These are phyloP conservation scores for Stenoptilia bipunctidactyla DNA, from an alignment of 2,888 invertebrate genomes.

Conservation along the genomic window DNA sequence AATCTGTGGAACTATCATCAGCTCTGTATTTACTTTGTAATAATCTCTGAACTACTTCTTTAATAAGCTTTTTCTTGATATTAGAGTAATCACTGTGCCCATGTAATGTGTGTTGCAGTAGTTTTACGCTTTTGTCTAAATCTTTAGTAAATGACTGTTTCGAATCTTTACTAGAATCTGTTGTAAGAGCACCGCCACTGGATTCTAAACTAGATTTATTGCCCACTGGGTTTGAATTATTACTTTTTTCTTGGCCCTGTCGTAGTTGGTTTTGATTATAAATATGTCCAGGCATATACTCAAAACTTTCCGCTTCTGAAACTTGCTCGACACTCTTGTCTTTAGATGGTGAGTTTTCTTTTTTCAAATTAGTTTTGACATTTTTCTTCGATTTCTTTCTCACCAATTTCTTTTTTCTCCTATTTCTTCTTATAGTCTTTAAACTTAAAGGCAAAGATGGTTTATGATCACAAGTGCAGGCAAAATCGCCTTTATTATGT, in stretches of 20 bases:
- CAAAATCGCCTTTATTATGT: not conserved
- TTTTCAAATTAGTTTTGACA: slow-evolving; percentile 18
- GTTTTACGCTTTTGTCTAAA: slow-evolving; percentile 72
- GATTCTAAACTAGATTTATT: slow-evolving; percentile 62
- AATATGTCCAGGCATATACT: slow-evolving; percentile 72
- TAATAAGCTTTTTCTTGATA: slow-evolving; percentile 74
- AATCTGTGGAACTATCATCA: slow-evolving; percentile 63
- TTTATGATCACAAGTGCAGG: not conserved
- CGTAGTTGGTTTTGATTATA: slow-evolving; percentile 64
- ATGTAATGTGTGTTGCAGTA: slow-evolving; percentile 71
- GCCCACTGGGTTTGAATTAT: slow-evolving; percentile 24
- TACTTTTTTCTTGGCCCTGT: slow-evolving; percentile 22
- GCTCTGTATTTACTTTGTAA: slow-evolving; percentile 71
- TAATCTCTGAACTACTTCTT: slow-evolving; percentile 74
- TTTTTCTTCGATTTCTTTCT: slow-evolving; percentile 28
- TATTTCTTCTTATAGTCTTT: slow-evolving; percentile 39
- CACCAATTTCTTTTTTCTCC: slow-evolving; percentile 29
- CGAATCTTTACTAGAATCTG: slow-evolving; percentile 52
- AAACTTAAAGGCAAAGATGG: slow-evolving; percentile 35
- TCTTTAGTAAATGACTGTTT: slow-evolving; percentile 66
- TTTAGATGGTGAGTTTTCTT: slow-evolving; percentile 25
- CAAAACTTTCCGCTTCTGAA: slow-evolving; percentile 76
- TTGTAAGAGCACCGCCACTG: slow-evolving; percentile 39
- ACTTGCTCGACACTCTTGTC: slow-evolving; percentile 47
- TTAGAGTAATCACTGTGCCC: slow-evolving; percentile 70